A percentile compares a stretch with the other conserved stretches of the same genome.
Conservation (phyloP, 2,113 vertebrate species). For the Zingel zingel region DNA sequence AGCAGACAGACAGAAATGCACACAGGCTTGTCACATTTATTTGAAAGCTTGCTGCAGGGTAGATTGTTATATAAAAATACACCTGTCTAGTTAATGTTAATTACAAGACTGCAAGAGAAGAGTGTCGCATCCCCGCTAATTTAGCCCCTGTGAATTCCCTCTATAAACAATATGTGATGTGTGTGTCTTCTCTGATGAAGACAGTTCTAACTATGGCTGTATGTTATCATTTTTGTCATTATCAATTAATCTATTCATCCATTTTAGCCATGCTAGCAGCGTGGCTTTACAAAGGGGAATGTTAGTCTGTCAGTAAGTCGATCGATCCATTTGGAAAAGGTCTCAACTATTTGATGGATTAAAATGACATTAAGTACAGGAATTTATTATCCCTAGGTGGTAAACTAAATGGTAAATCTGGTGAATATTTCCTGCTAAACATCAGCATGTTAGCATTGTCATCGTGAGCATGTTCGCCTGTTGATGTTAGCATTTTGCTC, state of each 20-base stretch:
- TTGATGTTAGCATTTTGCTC: not conserved
- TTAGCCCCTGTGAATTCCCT: not conserved
- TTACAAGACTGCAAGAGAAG: conserved; percentile 14
- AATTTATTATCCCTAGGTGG: not conserved
- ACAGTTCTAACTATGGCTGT: not conserved
- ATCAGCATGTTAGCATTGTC: not conserved
- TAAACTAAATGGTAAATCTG: not conserved
- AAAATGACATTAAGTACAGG: not conserved
- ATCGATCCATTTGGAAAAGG: not conserved
- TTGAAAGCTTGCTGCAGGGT: conserved; percentile 17
- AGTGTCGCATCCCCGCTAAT: not conserved
- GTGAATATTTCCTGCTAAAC: not conserved
- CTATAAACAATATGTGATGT: not conserved
- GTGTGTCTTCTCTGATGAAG: not conserved
- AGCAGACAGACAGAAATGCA: conserved; percentile 1
- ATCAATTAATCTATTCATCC: not conserved
- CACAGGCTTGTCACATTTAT: conserved; percentile 9
- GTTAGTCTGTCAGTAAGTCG: not conserved
- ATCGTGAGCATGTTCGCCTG: not conserved
- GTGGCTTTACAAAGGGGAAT: not conserved
- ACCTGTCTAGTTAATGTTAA: conserved; percentile 24
- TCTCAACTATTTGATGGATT: not conserved
- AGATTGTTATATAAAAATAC: conserved; percentile 16
- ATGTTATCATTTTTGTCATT: not conserved
- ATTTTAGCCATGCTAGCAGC: not conserved